phyloP scores from a whole-genome alignment of 1,140 invertebrate genomes.

The Papilio polytes region DNA sequence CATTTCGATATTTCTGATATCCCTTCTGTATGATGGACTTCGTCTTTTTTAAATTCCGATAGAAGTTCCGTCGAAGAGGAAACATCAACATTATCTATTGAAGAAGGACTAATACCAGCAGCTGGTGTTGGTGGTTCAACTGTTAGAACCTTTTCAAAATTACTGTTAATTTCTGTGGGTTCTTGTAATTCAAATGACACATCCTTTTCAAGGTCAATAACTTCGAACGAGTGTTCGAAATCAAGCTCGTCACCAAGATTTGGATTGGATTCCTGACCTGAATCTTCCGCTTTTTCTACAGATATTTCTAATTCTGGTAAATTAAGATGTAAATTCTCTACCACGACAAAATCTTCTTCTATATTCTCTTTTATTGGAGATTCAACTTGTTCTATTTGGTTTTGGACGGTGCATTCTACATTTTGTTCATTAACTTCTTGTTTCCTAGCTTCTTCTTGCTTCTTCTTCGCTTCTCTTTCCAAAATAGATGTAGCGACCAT shows the following conservation, averaged over 20 bases:
- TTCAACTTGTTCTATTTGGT: constrained; percentile 21
- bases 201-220: constrained; percentile 44
- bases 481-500: constrained; percentile 34
- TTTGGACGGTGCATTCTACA: neutral
- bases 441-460: neutral
- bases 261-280: constrained; percentile 21
- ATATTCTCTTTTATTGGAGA: constrained; percentile 38
- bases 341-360: constrained; percentile 46
- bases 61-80: neutral
- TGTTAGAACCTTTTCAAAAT: constrained; percentile 19
- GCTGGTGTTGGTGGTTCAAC: neutral
- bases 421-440: constrained; percentile 16
- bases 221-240: constrained; percentile 45
- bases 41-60: neutral
- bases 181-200: constrained; percentile 3
- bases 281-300: constrained; percentile 2
- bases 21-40: neutral
- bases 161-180: constrained; percentile 3
- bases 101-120: neutral
- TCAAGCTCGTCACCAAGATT: constrained; percentile 39
- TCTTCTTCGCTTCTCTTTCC: constrained; percentile 31
- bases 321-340: constrained; percentile 38
- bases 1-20: constrained; percentile 14
- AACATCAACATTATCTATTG: constrained; percentile 3
- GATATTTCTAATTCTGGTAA: neutral